Evolutionary conservation across 2,888 invertebrate species (phyloP), one percentile per base, ranked within the genome.

Genomic region (Acleris holmiana): DNA sequence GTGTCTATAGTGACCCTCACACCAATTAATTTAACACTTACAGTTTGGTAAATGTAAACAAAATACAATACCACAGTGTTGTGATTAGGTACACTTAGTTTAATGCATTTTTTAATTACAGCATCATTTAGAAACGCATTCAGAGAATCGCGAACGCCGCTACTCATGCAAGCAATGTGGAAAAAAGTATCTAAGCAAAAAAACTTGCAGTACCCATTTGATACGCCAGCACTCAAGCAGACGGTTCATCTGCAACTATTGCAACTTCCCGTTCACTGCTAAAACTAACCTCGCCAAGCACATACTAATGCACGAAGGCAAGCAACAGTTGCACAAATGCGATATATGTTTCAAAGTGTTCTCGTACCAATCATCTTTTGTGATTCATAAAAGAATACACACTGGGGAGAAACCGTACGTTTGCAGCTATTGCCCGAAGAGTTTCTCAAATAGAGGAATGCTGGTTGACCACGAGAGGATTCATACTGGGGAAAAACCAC

Each of bases 401-500:
- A 86, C 91, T 0, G 89, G 92, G 0, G 92, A 92, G 50, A 66
- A 86, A 40, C 92, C 92, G 0, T 92, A 76, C 60, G 57, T 68
- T 1, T 92, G 92, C 61, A 78, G 65, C 6, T 85, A 79, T 61
- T 92, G 92, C 64, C 69, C 81, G 0, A 91, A 91, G 68, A 81
- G 79, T 13, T 92, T 92, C 66, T 73, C 88, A 3, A 86, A 90
- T 0, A 89, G 83, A 68, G 82, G 85, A 46, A 79, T 86, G 57
- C 69, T 89, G 63, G 80, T 79, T 1, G 91, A 90, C 18, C 93
- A 93, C 68, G 78, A 83, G 2, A 82, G 85, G 46, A 89, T 84
- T 6, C 93, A 93, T 67, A 92, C 91, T 0, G 93, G 92, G 0
- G 91, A 89, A 56, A 85, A 88, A 40, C 91, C 91, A 0, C 84